Evolutionary conservation across 2,888 invertebrate genomes (phyloP).

Genomic region (Dusona sp.): DNA sequence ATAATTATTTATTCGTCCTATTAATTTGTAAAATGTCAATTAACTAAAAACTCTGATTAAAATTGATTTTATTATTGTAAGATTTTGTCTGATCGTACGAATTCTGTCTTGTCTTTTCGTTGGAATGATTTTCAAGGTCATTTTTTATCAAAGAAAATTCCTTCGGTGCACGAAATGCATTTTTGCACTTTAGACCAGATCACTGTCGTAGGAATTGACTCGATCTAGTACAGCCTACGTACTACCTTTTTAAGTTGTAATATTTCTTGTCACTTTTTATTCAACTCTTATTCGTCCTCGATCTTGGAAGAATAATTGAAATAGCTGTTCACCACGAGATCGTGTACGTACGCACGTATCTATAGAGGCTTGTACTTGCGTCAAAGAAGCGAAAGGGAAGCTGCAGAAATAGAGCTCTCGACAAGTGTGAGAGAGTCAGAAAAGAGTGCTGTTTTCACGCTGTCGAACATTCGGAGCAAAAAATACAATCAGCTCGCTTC

Average conservation of each 20-base stretch:
- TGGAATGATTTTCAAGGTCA: background rate
- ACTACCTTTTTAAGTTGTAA: background rate
- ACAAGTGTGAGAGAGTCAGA: constrained; percentile 9
- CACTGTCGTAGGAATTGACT: background rate
- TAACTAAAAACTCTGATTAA: background rate
- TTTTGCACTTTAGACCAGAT: background rate
- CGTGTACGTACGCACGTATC: constrained; percentile 6
- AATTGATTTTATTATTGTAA: background rate
- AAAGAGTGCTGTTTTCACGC: background rate
- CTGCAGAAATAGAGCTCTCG: background rate
- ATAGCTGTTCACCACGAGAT: constrained; percentile 7
- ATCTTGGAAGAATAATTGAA: constrained; percentile 10
- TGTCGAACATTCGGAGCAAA: constrained; percentile 1
- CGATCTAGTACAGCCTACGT: background rate
- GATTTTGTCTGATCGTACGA: background rate
- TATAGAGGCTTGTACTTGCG: constrained; percentile 7
- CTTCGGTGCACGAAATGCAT: background rate
- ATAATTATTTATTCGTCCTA: background rate
- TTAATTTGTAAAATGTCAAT: background rate
- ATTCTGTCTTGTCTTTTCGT: background rate
- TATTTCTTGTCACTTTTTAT: background rate
- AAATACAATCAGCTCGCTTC: constrained; percentile 6
- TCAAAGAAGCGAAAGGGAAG: constrained; percentile 39
- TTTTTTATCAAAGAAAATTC: background rate
- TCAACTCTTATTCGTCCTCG: background rate